Conservation (phyloP, 2,888 invertebrate species). For the Sisyra terminalis region DNA sequence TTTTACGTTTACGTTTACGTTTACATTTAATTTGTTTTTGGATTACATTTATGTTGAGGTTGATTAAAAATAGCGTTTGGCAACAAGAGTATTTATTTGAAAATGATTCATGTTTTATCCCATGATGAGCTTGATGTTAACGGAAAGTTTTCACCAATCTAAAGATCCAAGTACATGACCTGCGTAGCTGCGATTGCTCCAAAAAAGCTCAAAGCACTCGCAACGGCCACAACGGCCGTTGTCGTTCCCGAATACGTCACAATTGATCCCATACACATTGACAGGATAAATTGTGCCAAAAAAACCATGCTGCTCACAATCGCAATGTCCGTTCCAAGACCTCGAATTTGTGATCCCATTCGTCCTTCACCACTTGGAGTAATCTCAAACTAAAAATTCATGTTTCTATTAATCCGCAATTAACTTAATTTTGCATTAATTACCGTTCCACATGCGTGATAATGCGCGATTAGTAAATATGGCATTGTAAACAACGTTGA, state of each 20-base stretch:
- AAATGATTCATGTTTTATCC: too few species aligned
- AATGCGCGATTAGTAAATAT: constrained; percentile 82
- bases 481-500: constrained; percentile 96
- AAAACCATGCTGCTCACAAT: constrained; percentile 90
- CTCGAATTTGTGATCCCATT: constrained; percentile 50
- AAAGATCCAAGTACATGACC: constrained; percentile 79
- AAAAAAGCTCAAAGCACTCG: constrained; percentile 67
- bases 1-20: too few species aligned
- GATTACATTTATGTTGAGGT: too few species aligned
- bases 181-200: constrained; percentile 75
- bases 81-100: too few species aligned
- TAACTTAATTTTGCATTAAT: constrained; percentile 18
- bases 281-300: constrained; percentile 82
- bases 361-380: constrained; percentile 35
- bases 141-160: constrained; percentile 21
- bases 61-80: too few species aligned
- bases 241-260: constrained; percentile 69
- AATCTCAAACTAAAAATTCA: constrained; percentile 35
- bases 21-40: too few species aligned
- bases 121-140: neutral
- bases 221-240: constrained; percentile 74
- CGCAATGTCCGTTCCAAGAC: constrained; percentile 88
- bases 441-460: constrained; percentile 82
- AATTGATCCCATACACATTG: constrained; percentile 72
- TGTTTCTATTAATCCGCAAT: neutral